Conservation (phyloP, 2,113 vertebrate genomes). For the Chaetorhynchus papuensis region DNA sequence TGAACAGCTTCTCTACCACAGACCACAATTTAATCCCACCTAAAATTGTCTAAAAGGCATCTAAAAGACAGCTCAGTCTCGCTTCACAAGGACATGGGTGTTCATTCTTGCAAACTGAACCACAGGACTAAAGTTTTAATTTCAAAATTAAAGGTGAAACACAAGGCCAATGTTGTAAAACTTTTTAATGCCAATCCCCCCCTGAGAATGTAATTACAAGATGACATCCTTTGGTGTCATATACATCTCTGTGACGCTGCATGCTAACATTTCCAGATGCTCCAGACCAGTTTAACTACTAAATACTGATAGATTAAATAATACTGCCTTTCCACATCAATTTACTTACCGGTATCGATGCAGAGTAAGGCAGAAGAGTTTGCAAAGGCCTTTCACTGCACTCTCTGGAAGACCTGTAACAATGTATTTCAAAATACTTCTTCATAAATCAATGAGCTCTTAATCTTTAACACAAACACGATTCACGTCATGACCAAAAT, state of each 20-base stretch:
- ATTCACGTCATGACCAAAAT: background rate
- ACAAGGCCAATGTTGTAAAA: background rate
- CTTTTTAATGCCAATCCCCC: background rate
- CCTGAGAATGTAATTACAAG: background rate
- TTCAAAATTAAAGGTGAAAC: background rate
- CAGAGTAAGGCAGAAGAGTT: constrained; percentile 92
- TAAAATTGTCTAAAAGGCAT: background rate
- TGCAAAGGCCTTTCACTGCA: constrained; percentile 92
- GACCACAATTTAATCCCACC: background rate
- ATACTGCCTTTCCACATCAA: background rate
- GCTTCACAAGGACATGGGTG: background rate
- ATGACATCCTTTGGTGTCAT: background rate
- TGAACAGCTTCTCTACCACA: background rate
- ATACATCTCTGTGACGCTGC: background rate
- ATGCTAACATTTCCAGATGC: background rate
- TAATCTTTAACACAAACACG: background rate
- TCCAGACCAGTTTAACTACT: background rate
- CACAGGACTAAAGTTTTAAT: background rate
- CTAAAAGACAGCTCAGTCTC: background rate
- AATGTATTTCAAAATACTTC: background rate
- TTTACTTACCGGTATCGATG: constrained; percentile 88
- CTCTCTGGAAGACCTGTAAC: constrained; percentile 85
- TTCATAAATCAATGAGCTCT: background rate
- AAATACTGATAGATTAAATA: background rate
- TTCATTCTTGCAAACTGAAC: background rate